These are phyloP conservation scores for Apamea epomidion DNA, from an alignment of 2,888 invertebrate genomes.

Conservation along the genomic window DNA sequence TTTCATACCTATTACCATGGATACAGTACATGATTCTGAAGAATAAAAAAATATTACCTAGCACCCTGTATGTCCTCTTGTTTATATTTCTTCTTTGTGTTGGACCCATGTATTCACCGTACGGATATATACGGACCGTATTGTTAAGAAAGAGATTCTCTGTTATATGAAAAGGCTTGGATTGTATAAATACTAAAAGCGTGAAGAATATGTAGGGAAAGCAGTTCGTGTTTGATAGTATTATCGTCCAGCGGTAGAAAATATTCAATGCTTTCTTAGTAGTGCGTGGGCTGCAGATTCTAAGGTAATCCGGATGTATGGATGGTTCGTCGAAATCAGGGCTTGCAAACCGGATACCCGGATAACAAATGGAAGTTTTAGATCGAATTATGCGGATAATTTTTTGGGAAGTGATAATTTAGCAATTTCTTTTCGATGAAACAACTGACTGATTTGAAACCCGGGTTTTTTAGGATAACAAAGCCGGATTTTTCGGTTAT, in stretches of 20 bases:
- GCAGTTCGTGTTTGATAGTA: not conserved
- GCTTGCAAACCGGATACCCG: no score
- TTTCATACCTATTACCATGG: no score
- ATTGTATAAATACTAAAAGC: not conserved
- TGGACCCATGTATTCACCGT: not conserved
- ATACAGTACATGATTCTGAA: no score
- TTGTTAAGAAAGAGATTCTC: slow-evolving; percentile 5
- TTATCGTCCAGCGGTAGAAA: not conserved
- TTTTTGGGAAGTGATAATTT: no score
- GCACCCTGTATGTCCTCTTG: not conserved
- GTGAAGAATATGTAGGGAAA: not conserved
- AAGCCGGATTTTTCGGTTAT: no score
- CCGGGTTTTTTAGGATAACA: no score
- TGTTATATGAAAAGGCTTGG: not conserved
- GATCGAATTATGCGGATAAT: no score
- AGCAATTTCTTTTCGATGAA: no score
- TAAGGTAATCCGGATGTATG: not conserved
- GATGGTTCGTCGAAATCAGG: not conserved
- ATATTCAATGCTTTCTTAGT: not conserved
- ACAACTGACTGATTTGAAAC: no score
- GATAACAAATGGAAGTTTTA: no score
- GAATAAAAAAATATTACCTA: no score
- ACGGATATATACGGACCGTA: not conserved
- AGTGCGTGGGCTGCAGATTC: not conserved
- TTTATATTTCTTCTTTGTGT: not conserved